Base-by-base conservation (phyloP, 2,113 vertebrate species). In the Nothocercus julius region DNA sequence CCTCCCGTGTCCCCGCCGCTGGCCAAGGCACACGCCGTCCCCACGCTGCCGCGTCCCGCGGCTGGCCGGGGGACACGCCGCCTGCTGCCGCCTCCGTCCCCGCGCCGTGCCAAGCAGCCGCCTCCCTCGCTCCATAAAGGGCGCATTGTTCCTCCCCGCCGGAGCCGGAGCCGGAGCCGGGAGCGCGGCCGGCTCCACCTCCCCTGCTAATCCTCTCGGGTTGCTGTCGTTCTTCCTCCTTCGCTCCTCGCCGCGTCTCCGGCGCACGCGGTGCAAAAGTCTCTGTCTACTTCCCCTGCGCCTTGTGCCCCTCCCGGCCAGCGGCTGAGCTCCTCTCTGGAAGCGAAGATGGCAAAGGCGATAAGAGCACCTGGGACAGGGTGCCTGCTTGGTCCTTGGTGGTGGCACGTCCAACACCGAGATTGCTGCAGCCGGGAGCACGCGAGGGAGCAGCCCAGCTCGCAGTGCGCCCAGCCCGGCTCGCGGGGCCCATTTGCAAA, bases 131-230 rank as follows among this genome's bases (percentile, higher is more conserved):
- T 89, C 83, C 25, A 90, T 75, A 97, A 97, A 95, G 92, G 86
- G 73, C 62, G 11, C 86, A 95, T 96, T 97, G 96, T 97, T 94
- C 85, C 89, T 38, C 36, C 85, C 53, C 0, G 0, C 89, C 96
- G 89, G 88, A 96, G 95, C 95, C 90, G 21, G 86, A 84, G 51
- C 12, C 45, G 45, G 49, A 49, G 49, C 49, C 49, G 21, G 49
- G 49, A 96, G 92, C 68, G 81, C 95, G 76, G 94, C 66, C 66
- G 51, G 86, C 94, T 94, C 96, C 96, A 89, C 96, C 95, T 95
- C 90, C 80, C 82, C 7, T 5, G n/a, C 85, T 85, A 85, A 32
- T 76, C 90, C 85, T 90, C 68, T 59, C 1, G 4, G 13, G 59
- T 68, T 19, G 51, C 74, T 86, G 72, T 94, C 91, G 58, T 66